Conservation (phyloP, 2,797 vertebrate species). For the Esox lucius region DNA sequence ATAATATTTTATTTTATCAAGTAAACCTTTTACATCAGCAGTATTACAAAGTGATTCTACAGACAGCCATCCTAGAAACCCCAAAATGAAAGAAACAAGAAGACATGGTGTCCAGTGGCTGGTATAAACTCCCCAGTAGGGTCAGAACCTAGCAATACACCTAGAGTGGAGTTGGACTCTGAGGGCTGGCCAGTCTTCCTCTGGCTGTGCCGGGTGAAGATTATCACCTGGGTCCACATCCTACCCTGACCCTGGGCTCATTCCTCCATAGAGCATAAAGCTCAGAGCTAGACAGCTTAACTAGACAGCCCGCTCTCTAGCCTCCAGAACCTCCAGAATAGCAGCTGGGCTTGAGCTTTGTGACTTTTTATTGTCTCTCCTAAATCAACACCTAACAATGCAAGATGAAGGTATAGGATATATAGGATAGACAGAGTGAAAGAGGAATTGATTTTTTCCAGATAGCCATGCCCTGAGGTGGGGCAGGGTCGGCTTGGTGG, state of each 20-base stretch:
- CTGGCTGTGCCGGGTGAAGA: too few relatives aligned
- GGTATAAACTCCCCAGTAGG: too few relatives aligned
- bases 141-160: too few relatives aligned
- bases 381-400: constrained; percentile 79
- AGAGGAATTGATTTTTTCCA: constrained; percentile 71
- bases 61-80: too few relatives aligned
- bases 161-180: too few relatives aligned
- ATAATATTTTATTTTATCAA: too few relatives aligned
- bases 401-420: constrained; percentile 45
- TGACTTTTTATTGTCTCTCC: constrained; percentile 72
- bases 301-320: constrained; percentile 66
- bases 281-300: constrained; percentile 66
- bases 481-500: constrained; percentile 50
- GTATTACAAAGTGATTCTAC: too few relatives aligned
- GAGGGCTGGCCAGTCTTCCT: too few relatives aligned
- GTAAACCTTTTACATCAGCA: too few relatives aligned
- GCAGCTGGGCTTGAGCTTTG: constrained; percentile 71
- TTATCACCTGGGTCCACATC: constrained; percentile 9
- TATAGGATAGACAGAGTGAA: constrained; percentile 30
- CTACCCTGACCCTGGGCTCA: constrained; percentile 67
- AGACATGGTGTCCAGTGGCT: too few relatives aligned
- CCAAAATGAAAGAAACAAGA: too few relatives aligned
- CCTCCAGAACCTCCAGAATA: constrained; percentile 70
- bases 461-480: constrained; percentile 63
- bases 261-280: constrained; percentile 55